These are phyloP conservation scores for Drosophila tsacasi DNA, from an alignment of 1,140 invertebrate species.

Conservation along the genomic window DNA sequence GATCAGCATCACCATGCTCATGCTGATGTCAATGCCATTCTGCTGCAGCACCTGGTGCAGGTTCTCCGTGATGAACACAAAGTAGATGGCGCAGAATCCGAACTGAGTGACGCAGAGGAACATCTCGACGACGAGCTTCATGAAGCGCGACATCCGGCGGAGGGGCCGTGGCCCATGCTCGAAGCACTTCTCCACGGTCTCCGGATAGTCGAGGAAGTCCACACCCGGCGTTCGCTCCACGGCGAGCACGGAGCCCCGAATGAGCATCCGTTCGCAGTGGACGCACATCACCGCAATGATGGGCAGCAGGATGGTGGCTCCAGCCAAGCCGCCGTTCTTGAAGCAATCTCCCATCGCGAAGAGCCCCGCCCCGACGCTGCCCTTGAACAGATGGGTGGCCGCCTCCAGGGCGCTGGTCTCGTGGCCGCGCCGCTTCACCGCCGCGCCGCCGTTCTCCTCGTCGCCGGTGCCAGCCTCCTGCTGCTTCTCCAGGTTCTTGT, in stretches of 20 bases:
- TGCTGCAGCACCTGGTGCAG: slow-evolving; percentile 89
- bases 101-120: slow-evolving; percentile 97
- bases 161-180: slow-evolving; percentile 89
- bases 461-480: slow-evolving; percentile 24
- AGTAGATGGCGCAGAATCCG: slow-evolving; percentile 97
- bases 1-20: slow-evolving; percentile 89
- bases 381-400: slow-evolving; percentile 86
- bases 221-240: slow-evolving; percentile 73
- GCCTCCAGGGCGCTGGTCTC: slow-evolving; percentile 88
- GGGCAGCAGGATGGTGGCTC: slow-evolving; percentile 88
- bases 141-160: slow-evolving; percentile 87
- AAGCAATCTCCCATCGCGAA: slow-evolving; percentile 92
- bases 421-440: slow-evolving; percentile 45
- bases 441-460: slow-evolving; percentile 7
- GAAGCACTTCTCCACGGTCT: slow-evolving; percentile 92
- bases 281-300: slow-evolving; percentile 90
- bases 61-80: slow-evolving; percentile 95
- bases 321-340: slow-evolving; percentile 89
- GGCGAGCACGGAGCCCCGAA: slow-evolving; percentile 65
- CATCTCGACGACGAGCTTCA: slow-evolving; percentile 90
- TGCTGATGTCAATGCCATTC: slow-evolving; percentile 87
- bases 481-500: slow-evolving; percentile 13
- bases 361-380: slow-evolving; percentile 91
- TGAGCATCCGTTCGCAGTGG: slow-evolving; percentile 89
- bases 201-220: slow-evolving; percentile 88